Base-by-base conservation (phyloP, 1,140 invertebrate species). In the Anagrus nilaparvatae region DNA sequence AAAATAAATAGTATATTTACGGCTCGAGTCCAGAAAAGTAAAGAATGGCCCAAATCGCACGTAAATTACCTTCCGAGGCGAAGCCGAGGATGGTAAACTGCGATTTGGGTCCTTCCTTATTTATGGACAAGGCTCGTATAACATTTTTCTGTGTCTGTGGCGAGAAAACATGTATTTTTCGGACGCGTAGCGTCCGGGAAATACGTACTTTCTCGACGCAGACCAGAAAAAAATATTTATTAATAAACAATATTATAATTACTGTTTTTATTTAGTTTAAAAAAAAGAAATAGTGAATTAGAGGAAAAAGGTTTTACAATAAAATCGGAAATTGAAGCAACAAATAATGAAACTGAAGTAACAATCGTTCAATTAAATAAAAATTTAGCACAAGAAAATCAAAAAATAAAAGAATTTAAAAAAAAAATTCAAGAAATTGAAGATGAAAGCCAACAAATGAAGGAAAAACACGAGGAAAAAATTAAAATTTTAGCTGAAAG, bases 351-450 rank as follows among this genome's bases (percentile, higher is more conserved):
- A 31, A 55, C 52, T 13, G 42, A 45, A 4, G 40, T 52, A 40
- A 37, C 58, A 42, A 63, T 67, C 29, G 42, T 53, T n/a, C 27
- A 46, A 37, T 44, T 61, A 16, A 58, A 55, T 16, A 45, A 40
- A 36, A 29, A 53, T 35, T 44, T 64, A 40, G 35, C 13, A 13
- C 2, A 9, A 1, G 47, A 61, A 44, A 40, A 43, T 5, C 38
- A 42, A 8, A 57, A 40, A 46, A 32, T 58, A 17, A 29, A 58
- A 10, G 39, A 46, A 10, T 28, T 31, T 5, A 51, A 44, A 27
- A 45, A 47, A 17, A 46, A 47, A 25, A 46, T 59, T 2, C 16
- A 49, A 20, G 32, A 29, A 0, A 1, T 56, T 16, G 45, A 56
- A 44, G 38, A 51, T 8, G 13, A 20, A 13, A 49, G 42, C 33